Percentiles rank a stretch among this genome's conserved stretches.
Evolutionary conservation across 2,113 vertebrate species (phyloP).

Genomic region (Lamprologus callipterus): DNA sequence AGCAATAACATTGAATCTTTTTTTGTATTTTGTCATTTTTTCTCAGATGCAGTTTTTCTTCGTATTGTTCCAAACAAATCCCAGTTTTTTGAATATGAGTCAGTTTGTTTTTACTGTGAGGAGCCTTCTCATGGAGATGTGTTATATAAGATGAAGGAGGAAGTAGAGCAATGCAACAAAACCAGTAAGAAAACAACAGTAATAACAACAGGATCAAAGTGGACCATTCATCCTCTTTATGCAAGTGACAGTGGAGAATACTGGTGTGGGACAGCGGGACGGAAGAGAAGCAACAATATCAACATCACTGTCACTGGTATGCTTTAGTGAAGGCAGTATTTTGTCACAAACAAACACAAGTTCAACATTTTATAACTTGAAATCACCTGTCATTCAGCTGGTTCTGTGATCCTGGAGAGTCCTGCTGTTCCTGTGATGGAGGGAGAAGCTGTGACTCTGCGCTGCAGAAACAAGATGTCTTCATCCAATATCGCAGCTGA

Average conservation of each 20-base stretch:
- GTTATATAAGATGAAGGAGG: rapidly evolving
- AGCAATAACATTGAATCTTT: background rate
- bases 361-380: background rate
- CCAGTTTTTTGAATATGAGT: background rate
- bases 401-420: background rate
- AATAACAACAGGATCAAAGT: background rate
- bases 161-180: background rate
- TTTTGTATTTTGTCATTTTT: background rate
- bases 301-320: background rate
- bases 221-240: rapidly evolving
- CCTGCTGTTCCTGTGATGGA: background rate
- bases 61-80: background rate
- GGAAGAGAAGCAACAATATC: rapidly evolving
- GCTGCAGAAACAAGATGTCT: rapidly evolving
- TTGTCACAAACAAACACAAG: background rate
- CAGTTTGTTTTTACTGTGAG: background rate
- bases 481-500: background rate
- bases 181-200: background rate
- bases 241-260: background rate
- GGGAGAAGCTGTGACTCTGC: background rate
- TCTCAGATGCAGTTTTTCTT: background rate
- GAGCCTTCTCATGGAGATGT: background rate
- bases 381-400: background rate
- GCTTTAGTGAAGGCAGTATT: background rate
- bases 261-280: background rate